Conservation (phyloP, 1,140 invertebrate genomes). For the Gonioctena quinquepunctata region DNA sequence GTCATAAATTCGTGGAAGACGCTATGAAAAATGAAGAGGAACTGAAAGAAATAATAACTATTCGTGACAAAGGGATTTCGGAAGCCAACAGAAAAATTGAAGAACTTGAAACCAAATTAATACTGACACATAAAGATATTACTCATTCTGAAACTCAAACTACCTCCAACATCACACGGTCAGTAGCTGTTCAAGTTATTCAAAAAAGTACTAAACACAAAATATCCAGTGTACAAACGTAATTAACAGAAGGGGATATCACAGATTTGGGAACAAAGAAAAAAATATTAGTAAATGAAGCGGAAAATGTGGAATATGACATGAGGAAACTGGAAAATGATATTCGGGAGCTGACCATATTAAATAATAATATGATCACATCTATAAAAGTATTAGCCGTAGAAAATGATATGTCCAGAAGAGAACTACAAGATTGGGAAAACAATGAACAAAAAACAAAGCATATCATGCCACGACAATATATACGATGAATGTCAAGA, state of each 20-base stretch:
- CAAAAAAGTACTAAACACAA: background rate
- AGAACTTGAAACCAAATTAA: background rate
- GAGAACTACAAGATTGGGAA: background rate
- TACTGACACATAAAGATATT: background rate
- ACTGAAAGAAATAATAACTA: background rate
- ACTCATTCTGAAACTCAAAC: background rate
- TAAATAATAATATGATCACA: constrained; percentile 3
- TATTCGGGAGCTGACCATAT: background rate
- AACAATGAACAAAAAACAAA: background rate
- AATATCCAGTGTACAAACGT: background rate
- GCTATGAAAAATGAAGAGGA: background rate
- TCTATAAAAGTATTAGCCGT: background rate
- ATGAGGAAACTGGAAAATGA: background rate
- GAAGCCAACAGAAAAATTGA: background rate
- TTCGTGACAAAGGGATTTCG: constrained; percentile 3
- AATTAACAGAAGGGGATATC: background rate
- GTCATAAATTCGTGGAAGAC: constrained; percentile 1
- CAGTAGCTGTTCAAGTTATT: background rate
- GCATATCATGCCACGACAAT: background rate
- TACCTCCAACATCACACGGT: background rate
- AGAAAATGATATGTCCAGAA: background rate
- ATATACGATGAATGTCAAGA: background rate
- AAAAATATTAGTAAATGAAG: background rate
- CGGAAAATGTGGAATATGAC: background rate
- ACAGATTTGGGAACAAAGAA: background rate